Percentiles rank a stretch among this genome's conserved stretches.
Evolutionary conservation across 2,113 vertebrate genomes (phyloP).

Genomic region (Setophaga coronata): DNA sequence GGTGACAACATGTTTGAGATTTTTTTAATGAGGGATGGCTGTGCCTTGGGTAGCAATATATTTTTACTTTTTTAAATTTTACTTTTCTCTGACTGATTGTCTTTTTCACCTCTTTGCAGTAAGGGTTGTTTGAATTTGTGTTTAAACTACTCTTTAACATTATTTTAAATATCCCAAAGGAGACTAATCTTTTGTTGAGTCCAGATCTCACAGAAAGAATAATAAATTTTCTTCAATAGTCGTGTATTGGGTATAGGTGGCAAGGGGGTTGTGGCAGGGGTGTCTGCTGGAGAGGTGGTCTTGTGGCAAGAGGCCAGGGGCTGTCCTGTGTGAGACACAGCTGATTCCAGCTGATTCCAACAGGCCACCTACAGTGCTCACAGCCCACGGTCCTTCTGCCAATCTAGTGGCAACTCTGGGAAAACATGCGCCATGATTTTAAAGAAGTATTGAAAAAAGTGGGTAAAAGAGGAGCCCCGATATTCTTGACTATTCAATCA

Average conservation of each 20-base stretch:
- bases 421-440: not conserved
- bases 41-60: not conserved
- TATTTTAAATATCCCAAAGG: not conserved
- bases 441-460: not conserved
- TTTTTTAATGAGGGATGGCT: not conserved
- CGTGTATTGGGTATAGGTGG: accelerated
- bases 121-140: not conserved
- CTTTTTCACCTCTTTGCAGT: not conserved
- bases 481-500: not conserved
- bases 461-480: accelerated
- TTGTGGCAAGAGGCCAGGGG: not conserved
- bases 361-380: not conserved
- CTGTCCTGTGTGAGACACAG: not conserved
- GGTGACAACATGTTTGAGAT: not conserved
- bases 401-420: not conserved
- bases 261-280: not conserved
- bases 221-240: not conserved
- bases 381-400: not conserved
- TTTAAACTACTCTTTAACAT: not conserved
- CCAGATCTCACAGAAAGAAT: not conserved
- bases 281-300: not conserved
- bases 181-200: not conserved
- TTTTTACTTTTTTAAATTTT: not conserved
- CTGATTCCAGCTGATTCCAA: not conserved
- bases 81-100: not conserved